Conservation (phyloP, 2,888 invertebrate genomes). For the Periphyllus acericola region DNA sequence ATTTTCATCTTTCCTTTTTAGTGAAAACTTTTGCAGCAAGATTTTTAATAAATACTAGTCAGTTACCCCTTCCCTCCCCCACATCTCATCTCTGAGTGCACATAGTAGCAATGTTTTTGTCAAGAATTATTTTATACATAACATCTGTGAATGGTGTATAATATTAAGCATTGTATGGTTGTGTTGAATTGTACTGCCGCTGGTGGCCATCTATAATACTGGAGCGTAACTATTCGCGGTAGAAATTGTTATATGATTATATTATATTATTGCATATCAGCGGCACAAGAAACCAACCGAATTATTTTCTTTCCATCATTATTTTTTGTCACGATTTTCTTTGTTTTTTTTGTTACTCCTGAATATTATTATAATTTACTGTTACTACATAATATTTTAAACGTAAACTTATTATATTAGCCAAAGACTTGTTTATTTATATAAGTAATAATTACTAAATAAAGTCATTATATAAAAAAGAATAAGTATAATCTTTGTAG, state of each 20-base stretch:
- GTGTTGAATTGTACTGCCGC: not conserved
- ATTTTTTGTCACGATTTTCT: conserved; percentile 12
- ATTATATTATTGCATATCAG: not conserved
- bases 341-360: conserved; percentile 30
- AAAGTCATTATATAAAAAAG: conserved; percentile 16
- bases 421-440: conserved; percentile 54
- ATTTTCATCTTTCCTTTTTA: not conserved
- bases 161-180: not conserved
- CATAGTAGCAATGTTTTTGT: not conserved
- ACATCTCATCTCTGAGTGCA: conserved; percentile 34
- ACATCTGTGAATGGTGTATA: not conserved
- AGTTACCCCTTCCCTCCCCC: not conserved
- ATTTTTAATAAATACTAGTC: conserved; percentile 34
- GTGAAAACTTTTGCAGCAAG: not conserved
- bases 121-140: not conserved
- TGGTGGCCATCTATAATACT: not conserved
- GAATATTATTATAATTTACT: not conserved
- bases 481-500: conserved; percentile 15
- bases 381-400: conserved; percentile 21
- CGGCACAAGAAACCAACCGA: conserved; percentile 31
- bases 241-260: not conserved
- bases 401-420: conserved; percentile 12
- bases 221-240: not conserved
- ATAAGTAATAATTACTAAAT: conserved; percentile 47
- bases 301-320: not conserved